A percentile compares a stretch with the other conserved stretches of the same genome.
phyloP scores from a whole-genome alignment of 2,888 invertebrate genomes.

The Macrosoma leucophasiata region DNA sequence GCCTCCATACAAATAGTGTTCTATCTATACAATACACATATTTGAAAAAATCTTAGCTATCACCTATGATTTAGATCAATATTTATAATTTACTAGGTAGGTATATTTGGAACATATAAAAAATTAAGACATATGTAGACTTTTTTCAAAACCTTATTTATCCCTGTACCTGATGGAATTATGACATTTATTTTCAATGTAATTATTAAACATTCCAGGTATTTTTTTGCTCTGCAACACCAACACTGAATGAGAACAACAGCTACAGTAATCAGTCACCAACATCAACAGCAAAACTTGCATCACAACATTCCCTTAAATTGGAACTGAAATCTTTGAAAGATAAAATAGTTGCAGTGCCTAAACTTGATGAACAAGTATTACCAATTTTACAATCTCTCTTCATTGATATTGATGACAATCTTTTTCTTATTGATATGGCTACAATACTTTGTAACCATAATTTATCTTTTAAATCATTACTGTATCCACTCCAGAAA shows the following conservation, averaged over 20 bases:
- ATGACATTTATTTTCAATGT: background rate
- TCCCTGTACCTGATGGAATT: too few relatives aligned
- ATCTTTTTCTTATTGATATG: slow-evolving; percentile 39
- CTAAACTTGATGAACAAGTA: slow-evolving; percentile 30
- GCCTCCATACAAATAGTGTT: too few relatives aligned
- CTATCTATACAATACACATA: too few relatives aligned
- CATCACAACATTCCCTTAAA: slow-evolving; percentile 50
- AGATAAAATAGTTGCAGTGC: slow-evolving; percentile 23
- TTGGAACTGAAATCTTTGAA: slow-evolving; percentile 38
- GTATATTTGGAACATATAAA: background rate
- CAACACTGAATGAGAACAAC: slow-evolving; percentile 23
- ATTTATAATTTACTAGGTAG: too few relatives aligned
- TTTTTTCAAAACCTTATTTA: background rate
- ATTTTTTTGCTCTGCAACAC: slow-evolving; percentile 30
- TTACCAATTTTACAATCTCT: slow-evolving; percentile 39
- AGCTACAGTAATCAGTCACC: slow-evolving; percentile 13
- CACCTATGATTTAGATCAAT: too few relatives aligned
- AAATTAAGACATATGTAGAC: slow-evolving; percentile 4
- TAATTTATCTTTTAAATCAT: slow-evolving; percentile 44
- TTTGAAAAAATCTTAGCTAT: too few relatives aligned
- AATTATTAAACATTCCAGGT: slow-evolving; percentile 31
- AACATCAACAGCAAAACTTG: slow-evolving; percentile 28
- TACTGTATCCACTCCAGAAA: slow-evolving; percentile 53
- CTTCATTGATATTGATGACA: slow-evolving; percentile 51
- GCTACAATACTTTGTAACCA: slow-evolving; percentile 44